A percentile compares a stretch with the other conserved stretches of the same genome.
Conservation (phyloP, 2,888 invertebrate species). For the Lacanobia oleracea region DNA sequence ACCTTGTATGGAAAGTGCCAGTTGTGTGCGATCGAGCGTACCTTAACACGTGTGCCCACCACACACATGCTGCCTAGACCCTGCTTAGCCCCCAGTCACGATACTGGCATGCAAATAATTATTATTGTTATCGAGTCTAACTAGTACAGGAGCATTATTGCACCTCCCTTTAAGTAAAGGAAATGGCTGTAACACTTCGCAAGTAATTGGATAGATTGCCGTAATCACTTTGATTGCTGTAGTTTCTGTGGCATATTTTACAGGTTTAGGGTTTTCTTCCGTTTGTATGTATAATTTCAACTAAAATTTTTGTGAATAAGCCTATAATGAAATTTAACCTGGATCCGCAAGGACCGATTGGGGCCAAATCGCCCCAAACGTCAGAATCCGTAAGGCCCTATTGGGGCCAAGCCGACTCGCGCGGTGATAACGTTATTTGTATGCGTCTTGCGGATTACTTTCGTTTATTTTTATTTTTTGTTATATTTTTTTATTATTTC, state of each 20-base stretch:
- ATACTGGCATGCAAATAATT: conserved; percentile 18
- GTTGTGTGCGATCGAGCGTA: neutral
- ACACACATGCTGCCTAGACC: neutral
- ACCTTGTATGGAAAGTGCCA: neutral
- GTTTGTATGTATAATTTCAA: neutral
- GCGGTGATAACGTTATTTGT: no score
- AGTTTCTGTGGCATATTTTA: conserved; percentile 4
- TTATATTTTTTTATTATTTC: no score
- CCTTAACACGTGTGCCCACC: neutral
- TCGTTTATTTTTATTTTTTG: no score
- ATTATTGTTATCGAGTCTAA: conserved; percentile 32
- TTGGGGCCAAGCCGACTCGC: no score
- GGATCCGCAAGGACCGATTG: no score
- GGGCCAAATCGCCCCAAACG: no score
- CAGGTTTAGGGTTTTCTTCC: neutral
- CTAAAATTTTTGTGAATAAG: no score
- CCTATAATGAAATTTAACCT: no score
- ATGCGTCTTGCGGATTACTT: no score
- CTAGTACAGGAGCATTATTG: conserved; percentile 8
- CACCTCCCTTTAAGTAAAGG: conserved; percentile 4
- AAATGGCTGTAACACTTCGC: conserved; percentile 3
- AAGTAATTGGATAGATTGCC: conserved; percentile 19
- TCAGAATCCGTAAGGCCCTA: no score
- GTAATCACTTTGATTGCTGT: conserved; percentile 22
- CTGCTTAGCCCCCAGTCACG: conserved; percentile 1